These are phyloP conservation scores for Pollenia angustigena DNA, from an alignment of 2,888 invertebrate genomes.

Conservation along the genomic window DNA sequence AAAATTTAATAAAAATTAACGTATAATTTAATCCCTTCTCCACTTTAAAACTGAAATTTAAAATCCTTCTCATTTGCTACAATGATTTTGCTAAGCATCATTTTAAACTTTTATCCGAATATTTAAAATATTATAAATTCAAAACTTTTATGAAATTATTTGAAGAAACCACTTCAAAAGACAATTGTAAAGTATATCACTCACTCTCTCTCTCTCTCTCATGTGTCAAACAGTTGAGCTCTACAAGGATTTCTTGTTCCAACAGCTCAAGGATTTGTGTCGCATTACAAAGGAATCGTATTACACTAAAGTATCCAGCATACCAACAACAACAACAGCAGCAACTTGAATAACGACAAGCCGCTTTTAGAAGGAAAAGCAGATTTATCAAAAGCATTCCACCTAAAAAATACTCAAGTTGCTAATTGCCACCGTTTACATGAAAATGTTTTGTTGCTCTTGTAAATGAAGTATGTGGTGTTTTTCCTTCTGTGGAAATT, in stretches of 20 bases:
- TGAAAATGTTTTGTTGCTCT: slow-evolving; percentile 45
- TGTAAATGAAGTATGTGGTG: slow-evolving; percentile 30
- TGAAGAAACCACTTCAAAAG: slow-evolving; percentile 72
- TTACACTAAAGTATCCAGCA: slow-evolving; percentile 43
- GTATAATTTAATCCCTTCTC: neutral
- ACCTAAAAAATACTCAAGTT: slow-evolving; percentile 72
- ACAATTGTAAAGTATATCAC: slow-evolving; percentile 30
- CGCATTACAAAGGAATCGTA: slow-evolving; percentile 58
- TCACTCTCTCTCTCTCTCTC: neutral
- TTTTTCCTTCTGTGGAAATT: slow-evolving; percentile 52
- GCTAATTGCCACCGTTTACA: slow-evolving; percentile 72
- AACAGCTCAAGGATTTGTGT: slow-evolving; percentile 38
- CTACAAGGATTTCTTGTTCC: slow-evolving; percentile 22
- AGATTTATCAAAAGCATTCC: slow-evolving; percentile 76
- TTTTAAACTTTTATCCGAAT: slow-evolving; percentile 27
- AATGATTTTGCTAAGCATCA: neutral
- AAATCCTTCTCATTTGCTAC: slow-evolving; percentile 3
- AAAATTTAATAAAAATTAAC: neutral
- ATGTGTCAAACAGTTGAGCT: slow-evolving; percentile 10
- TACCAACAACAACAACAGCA: neutral
- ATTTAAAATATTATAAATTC: slow-evolving; percentile 55
- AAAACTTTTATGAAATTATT: slow-evolving; percentile 67
- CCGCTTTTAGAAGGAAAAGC: slow-evolving; percentile 46
- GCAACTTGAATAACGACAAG: slow-evolving; percentile 37
- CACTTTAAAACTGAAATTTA: neutral